Evolutionary conservation across 2,797 vertebrate species (phyloP).

Genomic region (Hypotaenidia okinawae): DNA sequence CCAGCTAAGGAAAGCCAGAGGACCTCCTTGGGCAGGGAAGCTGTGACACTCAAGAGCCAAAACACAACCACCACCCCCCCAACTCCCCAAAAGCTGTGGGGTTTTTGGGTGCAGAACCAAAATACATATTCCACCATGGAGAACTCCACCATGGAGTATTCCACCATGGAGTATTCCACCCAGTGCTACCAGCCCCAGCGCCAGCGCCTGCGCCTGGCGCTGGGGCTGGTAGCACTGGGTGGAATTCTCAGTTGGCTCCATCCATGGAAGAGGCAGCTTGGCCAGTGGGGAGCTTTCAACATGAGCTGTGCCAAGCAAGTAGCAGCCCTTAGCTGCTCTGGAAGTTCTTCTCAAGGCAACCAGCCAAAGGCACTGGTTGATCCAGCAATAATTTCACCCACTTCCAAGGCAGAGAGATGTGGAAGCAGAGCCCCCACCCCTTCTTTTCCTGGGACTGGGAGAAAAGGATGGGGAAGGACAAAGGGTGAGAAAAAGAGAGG

Average conservation of each 20-base stretch:
- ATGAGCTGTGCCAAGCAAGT: background rate
- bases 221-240: background rate
- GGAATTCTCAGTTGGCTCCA: slow-evolving; percentile 11
- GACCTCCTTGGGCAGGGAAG: background rate
- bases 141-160: too few species aligned
- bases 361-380: background rate
- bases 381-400: background rate
- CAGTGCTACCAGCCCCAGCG: too few species aligned
- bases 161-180: too few species aligned
- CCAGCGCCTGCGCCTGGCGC: background rate
- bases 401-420: background rate
- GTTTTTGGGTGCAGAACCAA: background rate
- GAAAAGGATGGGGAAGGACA: accelerated
- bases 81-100: background rate
- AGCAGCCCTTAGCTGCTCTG: background rate
- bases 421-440: background rate
- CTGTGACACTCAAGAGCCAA: accelerated
- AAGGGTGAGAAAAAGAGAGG: background rate
- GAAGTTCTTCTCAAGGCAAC: background rate
- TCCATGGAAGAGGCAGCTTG: background rate
- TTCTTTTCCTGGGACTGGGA: accelerated
- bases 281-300: background rate
- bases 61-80: background rate
- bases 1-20: background rate
- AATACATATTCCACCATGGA: background rate